These are phyloP conservation scores for Enteromius mattozi DNA, from an alignment of 2,797 vertebrate genomes.

Conservation along the genomic window DNA sequence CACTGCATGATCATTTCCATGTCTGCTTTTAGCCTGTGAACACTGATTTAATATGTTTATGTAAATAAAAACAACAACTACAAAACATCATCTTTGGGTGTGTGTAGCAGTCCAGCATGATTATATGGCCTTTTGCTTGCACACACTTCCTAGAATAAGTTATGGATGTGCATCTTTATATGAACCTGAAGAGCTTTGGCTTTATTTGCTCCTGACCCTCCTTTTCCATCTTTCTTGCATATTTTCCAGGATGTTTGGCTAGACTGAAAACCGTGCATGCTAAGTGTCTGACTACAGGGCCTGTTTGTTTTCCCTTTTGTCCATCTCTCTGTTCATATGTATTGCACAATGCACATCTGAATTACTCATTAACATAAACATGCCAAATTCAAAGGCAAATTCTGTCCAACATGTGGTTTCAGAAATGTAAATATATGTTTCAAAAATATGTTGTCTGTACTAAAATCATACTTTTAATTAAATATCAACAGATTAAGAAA, in stretches of 20 bases:
- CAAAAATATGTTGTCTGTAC: not conserved
- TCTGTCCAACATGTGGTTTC: not conserved
- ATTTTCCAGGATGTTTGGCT: slow-evolving; percentile 4
- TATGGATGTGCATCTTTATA: not conserved
- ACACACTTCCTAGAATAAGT: not conserved
- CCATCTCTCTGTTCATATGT: not conserved
- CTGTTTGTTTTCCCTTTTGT: slow-evolving; percentile 1
- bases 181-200: not conserved
- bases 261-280: slow-evolving; percentile 3
- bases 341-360: not conserved
- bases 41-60: not conserved
- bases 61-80: not conserved
- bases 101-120: not conserved
- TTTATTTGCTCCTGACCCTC: not conserved
- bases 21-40: slow-evolving; percentile 2
- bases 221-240: not conserved
- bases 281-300: slow-evolving; percentile 8
- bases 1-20: slow-evolving; percentile 23
- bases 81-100: not conserved
- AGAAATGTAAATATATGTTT: not conserved
- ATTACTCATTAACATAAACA: not conserved
- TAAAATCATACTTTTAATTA: not conserved
- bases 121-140: slow-evolving; percentile 3
- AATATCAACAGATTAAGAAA: slow-evolving; percentile 5
- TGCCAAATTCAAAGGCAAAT: not conserved